A percentile compares a stretch with the other conserved stretches of the same genome.
phyloP scores from a whole-genome alignment of 2,888 invertebrate genomes.

The Ectobius pallidus region DNA sequence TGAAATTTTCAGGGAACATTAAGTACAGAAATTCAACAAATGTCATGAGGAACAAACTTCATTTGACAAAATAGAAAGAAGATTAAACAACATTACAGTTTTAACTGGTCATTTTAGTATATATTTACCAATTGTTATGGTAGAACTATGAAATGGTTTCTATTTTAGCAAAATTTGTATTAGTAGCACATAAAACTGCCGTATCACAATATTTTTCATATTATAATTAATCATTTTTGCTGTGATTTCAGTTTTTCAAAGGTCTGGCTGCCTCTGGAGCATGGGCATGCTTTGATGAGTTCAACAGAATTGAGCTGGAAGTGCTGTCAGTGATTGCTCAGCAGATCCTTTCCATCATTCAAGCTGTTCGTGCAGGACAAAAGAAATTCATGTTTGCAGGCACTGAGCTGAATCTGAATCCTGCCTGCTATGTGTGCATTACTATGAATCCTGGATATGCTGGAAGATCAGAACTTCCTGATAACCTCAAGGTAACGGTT shows the following conservation, averaged over 20 bases:
- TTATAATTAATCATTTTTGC: no score
- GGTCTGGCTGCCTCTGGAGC: slow-evolving; percentile 83
- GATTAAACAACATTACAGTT: no score
- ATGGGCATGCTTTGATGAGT: slow-evolving; percentile 90
- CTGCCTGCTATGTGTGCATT: slow-evolving; percentile 80
- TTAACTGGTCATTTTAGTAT: no score
- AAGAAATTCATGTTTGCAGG: slow-evolving; percentile 79
- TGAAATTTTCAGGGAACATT: no score
- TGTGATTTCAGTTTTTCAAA: slow-evolving; percentile 75
- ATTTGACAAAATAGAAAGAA: no score
- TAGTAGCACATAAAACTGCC: no score
- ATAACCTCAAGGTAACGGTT: slow-evolving; percentile 71
- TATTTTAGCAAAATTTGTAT: no score
- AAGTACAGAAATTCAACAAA: no score
- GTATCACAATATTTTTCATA: no score
- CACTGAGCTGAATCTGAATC: slow-evolving; percentile 73
- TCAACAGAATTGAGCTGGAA: slow-evolving; percentile 84
- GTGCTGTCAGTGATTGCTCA: slow-evolving; percentile 87
- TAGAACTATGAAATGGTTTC: no score
- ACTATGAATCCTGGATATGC: slow-evolving; percentile 85
- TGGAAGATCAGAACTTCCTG: slow-evolving; percentile 81
- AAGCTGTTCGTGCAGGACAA: slow-evolving; percentile 71
- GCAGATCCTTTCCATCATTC: slow-evolving; percentile 80
- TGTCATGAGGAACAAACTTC: no score
- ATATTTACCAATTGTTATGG: no score